phyloP scores from a whole-genome alignment of 2,888 invertebrate species.

The Tortrix viridana region DNA sequence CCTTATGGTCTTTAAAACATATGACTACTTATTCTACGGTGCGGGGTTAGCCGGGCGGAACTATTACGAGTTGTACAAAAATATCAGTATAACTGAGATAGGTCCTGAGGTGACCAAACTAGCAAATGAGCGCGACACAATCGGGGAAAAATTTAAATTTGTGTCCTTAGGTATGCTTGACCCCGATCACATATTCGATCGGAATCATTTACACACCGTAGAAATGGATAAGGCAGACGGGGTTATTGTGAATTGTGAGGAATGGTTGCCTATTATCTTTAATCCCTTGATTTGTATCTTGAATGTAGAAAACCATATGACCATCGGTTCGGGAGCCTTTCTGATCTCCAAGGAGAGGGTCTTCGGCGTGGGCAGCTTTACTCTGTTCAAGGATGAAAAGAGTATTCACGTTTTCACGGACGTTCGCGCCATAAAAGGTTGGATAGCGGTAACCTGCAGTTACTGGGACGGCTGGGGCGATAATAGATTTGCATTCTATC shows the following conservation, averaged over 20 bases:
- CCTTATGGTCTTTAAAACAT: background rate
- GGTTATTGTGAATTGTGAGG: constrained; percentile 31
- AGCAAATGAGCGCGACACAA: background rate
- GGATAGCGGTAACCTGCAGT: no score
- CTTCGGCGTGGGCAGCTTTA: constrained; percentile 35
- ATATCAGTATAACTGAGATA: background rate
- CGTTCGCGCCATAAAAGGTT: no score
- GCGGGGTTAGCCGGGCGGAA: no score
- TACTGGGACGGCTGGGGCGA: no score
- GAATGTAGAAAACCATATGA: constrained; percentile 16
- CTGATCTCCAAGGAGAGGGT: constrained; percentile 19
- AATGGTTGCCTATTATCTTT: constrained; percentile 38
- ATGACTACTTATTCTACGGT: background rate
- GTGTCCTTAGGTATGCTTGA: background rate
- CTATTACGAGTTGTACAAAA: no score
- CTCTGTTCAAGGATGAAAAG: constrained; percentile 21
- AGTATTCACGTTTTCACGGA: constrained; percentile 38
- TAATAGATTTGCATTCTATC: no score
- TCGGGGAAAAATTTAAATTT: background rate
- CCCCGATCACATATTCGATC: background rate
- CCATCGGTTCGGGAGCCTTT: constrained; percentile 30
- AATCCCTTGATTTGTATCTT: constrained; percentile 34
- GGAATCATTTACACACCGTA: background rate
- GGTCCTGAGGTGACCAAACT: background rate
- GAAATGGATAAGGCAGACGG: background rate